Base-by-base conservation (phyloP, 2,113 vertebrate species). In the Coregonus clupeaformis region DNA sequence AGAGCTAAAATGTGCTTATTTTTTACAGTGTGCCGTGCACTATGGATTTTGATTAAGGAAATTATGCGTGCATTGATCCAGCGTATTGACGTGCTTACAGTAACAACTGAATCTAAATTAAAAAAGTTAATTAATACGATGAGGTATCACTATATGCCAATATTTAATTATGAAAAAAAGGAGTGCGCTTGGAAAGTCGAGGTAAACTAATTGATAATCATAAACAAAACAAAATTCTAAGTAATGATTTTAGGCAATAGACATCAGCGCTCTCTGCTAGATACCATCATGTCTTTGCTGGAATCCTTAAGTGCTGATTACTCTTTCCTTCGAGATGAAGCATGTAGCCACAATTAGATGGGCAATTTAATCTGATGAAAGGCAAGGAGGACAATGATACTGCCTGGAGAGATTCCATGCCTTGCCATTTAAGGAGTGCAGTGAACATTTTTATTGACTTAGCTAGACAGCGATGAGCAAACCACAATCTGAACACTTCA, bases 381-480 rank as follows among this genome's bases (percentile, higher is more conserved):
- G 67, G 84, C 55, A 52, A 5, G 16, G 63, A 82, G 72, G 76
- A 72, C 62, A 30, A 62, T 0, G 12, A 27, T 52, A 30, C 69
- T 78, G 83, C 78, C 78, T 72, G 76, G 66, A 52, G 75, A 85
- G 74, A 88, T 80, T 87, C 79, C 73, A 63, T 47, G 27, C 83
- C 76, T 75, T 90, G 87, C 92, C 90, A 90, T 90, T 92, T 89
- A 90, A 78, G 72, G 80, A 79, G 83, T 68, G 83, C 84, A 72
- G 77, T 84, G 79, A 85, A 86, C 90, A 87, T 84, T 85, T 84
- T 4, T 14, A 14, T 13, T 4, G 3, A 16, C 47, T 49, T 49
- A 36, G 36, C 36, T 36, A 4, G 3, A 49, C 47, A 49, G 47
- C 14, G 4, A 49, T 49, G 14, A 16, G 47, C 3, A 49, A 49